A percentile compares a stretch with the other conserved stretches of the same genome.
Conservation (phyloP, 2,888 invertebrate genomes). For the Heliconius aoede region DNA sequence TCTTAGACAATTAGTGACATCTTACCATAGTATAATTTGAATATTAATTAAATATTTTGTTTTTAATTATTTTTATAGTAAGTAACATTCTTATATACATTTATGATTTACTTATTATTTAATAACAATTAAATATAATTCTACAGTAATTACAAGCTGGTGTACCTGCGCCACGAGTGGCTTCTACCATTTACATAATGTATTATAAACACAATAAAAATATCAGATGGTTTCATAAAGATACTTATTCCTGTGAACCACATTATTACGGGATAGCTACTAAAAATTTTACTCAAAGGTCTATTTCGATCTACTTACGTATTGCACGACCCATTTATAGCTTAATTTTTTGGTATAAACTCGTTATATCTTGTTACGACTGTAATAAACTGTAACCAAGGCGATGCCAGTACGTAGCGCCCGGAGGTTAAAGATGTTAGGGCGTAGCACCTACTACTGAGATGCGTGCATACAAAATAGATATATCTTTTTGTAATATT, state of each 20-base stretch:
- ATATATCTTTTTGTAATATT: background rate
- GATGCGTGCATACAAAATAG: background rate
- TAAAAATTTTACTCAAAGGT: conserved; percentile 3
- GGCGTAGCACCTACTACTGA: background rate
- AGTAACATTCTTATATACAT: too few species aligned
- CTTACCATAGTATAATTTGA: too few species aligned
- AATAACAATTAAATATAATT: too few species aligned
- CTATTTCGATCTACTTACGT: background rate
- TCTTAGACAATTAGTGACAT: too few species aligned
- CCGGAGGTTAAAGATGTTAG: background rate
- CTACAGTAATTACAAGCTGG: too few species aligned
- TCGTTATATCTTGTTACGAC: background rate
- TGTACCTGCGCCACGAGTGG: too few species aligned
- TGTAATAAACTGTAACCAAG: conserved; percentile 6
- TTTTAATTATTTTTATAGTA: too few species aligned
- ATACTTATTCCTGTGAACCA: background rate
- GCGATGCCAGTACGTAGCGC: conserved; percentile 1
- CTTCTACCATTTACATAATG: background rate
- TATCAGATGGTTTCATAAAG: background rate
- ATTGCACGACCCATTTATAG: background rate
- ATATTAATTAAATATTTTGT: too few species aligned
- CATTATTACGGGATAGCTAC: conserved; percentile 2
- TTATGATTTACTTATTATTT: too few species aligned
- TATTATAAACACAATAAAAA: background rate
- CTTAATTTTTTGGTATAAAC: background rate